Percentiles rank a stretch among this genome's conserved stretches.
Conservation (phyloP, 1,140 invertebrate genomes). For the Oscheius sp. region DNA sequence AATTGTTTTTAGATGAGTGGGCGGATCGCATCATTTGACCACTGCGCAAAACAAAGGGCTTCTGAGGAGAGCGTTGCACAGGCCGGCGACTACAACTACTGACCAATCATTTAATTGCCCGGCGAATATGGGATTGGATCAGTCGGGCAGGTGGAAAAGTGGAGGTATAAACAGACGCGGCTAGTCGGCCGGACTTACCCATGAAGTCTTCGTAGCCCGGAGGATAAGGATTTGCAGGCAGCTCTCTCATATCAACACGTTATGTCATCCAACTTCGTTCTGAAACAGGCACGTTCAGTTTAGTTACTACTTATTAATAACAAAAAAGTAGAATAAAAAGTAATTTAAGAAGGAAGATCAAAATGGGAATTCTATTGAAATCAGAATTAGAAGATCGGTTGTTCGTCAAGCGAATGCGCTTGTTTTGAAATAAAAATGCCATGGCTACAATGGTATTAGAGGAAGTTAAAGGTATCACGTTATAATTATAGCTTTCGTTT, state of each 20-base stretch:
- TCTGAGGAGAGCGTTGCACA: neutral
- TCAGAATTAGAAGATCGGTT: no score
- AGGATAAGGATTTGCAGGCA: constrained; percentile 27
- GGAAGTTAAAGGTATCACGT: no score
- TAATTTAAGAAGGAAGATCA: neutral
- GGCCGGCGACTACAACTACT: neutral
- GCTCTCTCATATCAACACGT: constrained; percentile 7
- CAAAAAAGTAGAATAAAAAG: neutral
- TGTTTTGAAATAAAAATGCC: no score
- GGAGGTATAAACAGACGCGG: no score
- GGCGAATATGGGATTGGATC: no score
- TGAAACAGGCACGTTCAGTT: neutral
- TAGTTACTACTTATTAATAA: neutral
- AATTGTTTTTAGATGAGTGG: neutral
- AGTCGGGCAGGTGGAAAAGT: no score
- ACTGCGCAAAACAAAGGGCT: neutral
- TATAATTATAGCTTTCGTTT: no score
- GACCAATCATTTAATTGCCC: neutral
- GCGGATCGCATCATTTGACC: neutral
- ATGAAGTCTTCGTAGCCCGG: constrained; percentile 29
- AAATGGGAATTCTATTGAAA: neutral
- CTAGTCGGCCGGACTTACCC: constrained; percentile 19
- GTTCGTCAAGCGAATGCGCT: no score
- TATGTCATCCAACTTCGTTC: no score
- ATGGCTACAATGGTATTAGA: no score